Evolutionary conservation across 1,140 invertebrate species (phyloP), one percentile per base, ranked within the genome.

Genomic region (Neodiprion lecontei): DNA sequence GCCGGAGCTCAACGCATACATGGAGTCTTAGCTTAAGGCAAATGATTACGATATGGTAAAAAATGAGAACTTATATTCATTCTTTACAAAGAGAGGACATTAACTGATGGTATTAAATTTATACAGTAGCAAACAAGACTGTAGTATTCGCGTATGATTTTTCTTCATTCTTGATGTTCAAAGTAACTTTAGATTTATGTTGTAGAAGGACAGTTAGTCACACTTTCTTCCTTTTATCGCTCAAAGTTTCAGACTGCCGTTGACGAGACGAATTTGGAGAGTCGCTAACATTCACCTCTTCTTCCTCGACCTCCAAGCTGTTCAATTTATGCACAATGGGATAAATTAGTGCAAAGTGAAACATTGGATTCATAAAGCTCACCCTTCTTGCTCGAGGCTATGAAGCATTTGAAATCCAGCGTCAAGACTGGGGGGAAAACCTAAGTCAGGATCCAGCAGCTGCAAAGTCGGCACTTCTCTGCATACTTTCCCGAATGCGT

Each of bases 371-470:
- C 40, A 76, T 11, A 65, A 48, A 72, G 76, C 81, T 83, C 85
- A 88, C 82, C 89, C 87, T 65, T 89, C 88, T 74, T 89, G 89
- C 77, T 90, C 89, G 69, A 90, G 81, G 67, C 84, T 89, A 48
- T 89, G 87, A 21, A 90, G 79, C 88, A 90, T 90, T 79, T 90
- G 89, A 78, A 89, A 90, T 17, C 89, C 89, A 68, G 89, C 87
- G 79, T 90, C 87, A 40, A 90, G 83, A 73, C 88, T 89, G 7
- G 87, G 86, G 9, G 89, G 87, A 72, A 89, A 88, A 11, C 88
- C 86, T 75, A 87, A 85, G 71, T 88, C 86, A 7, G 87, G 87
- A 84, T 89, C 88, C 11, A 89, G 85, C 67, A 89, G 78, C 74
- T 89, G 87, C 40, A 89, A 79, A 7, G 88, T 89, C 65, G 87